Percentiles rank a stretch among this genome's conserved stretches.
Evolutionary conservation across 1,140 invertebrate species (phyloP).

Genomic region (Saxidomus purpurata): DNA sequence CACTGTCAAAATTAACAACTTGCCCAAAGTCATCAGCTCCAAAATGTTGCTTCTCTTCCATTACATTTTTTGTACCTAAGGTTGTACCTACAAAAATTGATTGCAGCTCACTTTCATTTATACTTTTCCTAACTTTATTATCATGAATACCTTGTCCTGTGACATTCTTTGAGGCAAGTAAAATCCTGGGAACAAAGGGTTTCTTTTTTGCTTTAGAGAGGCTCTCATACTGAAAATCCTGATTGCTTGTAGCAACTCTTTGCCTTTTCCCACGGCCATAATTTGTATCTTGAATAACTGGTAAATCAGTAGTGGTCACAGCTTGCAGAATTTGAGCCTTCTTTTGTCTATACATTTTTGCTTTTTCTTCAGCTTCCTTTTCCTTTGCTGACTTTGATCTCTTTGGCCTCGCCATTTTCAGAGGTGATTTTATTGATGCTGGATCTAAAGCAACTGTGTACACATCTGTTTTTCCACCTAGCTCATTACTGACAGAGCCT

Average conservation of each 20-base stretch:
- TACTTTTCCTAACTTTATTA: neutral
- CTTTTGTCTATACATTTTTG: constrained; percentile 55
- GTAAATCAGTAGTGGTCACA: neutral
- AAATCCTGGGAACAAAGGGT: neutral
- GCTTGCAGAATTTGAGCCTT: constrained; percentile 32
- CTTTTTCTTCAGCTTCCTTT: constrained; percentile 54
- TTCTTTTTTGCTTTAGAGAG: constrained; percentile 49
- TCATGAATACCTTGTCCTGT: neutral
- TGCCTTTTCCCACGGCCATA: neutral
- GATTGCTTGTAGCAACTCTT: neutral
- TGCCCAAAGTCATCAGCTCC: constrained; percentile 24
- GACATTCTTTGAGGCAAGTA: neutral
- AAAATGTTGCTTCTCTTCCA: neutral
- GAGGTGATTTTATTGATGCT: constrained; percentile 31
- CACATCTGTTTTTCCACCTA: constrained; percentile 53
- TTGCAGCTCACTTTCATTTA: neutral
- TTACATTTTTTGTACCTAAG: neutral
- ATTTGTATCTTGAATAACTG: neutral
- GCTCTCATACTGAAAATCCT: constrained; percentile 56
- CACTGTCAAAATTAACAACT: constrained; percentile 49
- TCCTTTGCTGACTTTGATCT: constrained; percentile 50
- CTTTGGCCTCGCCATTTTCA: constrained; percentile 41
- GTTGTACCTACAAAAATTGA: neutral
- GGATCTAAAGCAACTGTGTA: constrained; percentile 61
- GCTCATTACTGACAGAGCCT: constrained; percentile 50